Conservation (phyloP, 2,888 invertebrate species). For the Tiliacea citrago region DNA sequence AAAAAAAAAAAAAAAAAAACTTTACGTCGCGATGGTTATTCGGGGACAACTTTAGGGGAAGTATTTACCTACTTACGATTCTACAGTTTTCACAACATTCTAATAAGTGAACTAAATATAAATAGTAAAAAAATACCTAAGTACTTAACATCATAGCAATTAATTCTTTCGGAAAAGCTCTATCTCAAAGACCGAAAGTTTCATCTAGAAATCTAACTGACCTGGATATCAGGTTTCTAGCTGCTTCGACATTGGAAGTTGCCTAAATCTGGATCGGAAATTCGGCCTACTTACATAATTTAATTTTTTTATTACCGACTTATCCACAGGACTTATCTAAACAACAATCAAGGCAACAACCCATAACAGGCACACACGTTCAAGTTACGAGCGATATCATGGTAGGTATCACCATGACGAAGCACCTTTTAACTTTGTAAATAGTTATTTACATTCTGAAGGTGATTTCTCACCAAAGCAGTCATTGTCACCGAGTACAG, state of each 20-base stretch:
- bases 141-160: no score
- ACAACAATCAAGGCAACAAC: constrained; percentile 20
- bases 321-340: constrained; percentile 34
- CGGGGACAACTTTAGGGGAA: no score
- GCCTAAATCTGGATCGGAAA: constrained; percentile 27
- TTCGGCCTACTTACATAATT: constrained; percentile 34
- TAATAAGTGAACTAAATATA: no score
- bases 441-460: neutral
- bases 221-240: neutral
- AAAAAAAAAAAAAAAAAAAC: no score
- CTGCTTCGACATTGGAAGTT: constrained; percentile 6
- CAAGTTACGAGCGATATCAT: neutral
- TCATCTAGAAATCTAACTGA: constrained; percentile 6
- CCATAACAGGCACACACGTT: neutral
- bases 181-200: neutral
- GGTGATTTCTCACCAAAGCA: neutral
- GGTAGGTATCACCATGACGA: neutral
- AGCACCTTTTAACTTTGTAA: neutral
- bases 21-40: no score
- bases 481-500: neutral
- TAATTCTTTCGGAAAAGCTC: neutral
- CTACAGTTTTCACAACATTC: neutral
- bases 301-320: constrained; percentile 14
- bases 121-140: no score
- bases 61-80: neutral